A percentile compares a stretch with the other conserved stretches of the same genome.
Conservation (phyloP, 2,113 vertebrate species). For the Pavo muticus region DNA sequence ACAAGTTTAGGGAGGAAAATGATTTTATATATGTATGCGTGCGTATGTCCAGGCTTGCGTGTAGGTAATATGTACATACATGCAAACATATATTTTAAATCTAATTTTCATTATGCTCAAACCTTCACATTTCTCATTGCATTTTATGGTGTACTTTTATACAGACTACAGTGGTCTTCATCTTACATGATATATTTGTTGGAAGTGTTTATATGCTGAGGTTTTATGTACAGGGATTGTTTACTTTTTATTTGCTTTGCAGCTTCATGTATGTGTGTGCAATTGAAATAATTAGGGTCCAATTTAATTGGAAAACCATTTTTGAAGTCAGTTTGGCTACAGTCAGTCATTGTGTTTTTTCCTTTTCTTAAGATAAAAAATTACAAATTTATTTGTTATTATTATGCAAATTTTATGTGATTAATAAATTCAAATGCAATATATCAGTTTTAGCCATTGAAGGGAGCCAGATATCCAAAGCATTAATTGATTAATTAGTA, state of each 20-base stretch:
- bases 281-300: background rate
- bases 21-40: background rate
- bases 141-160: background rate
- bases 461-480: background rate
- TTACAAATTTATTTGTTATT: background rate
- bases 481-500: background rate
- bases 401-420: slow-evolving; percentile 29
- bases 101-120: background rate
- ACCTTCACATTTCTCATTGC: background rate
- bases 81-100: background rate
- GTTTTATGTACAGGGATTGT: background rate
- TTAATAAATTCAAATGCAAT: slow-evolving; percentile 30
- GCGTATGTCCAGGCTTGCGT: background rate
- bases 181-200: background rate
- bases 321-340: background rate
- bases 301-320: background rate
- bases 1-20: background rate
- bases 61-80: accelerated
- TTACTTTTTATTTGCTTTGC: background rate
- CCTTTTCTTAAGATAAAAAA: background rate
- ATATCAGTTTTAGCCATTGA: background rate
- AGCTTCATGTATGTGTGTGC: background rate
- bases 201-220: background rate
- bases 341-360: background rate
- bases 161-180: background rate